Evolutionary conservation across 2,888 invertebrate species (phyloP).

Genomic region (Lampropteryx suffumata): DNA sequence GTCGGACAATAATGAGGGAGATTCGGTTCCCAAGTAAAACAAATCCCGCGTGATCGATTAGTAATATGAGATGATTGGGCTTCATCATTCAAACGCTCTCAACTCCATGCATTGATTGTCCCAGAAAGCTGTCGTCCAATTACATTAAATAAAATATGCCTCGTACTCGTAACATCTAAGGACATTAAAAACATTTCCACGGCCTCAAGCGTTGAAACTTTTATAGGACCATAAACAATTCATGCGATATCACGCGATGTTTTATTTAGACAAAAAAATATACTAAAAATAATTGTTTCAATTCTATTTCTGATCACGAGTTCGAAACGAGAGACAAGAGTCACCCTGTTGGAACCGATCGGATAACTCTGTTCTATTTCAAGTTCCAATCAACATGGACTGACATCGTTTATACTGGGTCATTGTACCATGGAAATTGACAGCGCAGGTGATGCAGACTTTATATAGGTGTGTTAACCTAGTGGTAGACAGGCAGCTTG

Average conservation of each 20-base stretch:
- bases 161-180: constrained; percentile 25
- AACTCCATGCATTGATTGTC: constrained; percentile 14
- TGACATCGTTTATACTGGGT: constrained; percentile 65
- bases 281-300: constrained; percentile 15
- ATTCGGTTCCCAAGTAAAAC: constrained; percentile 68
- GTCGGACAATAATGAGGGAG: constrained; percentile 69
- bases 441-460: constrained; percentile 59
- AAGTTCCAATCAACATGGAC: constrained; percentile 62
- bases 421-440: constrained; percentile 64
- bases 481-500: constrained; percentile 68
- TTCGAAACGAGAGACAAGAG: constrained; percentile 28
- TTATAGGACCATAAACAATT: constrained; percentile 36
- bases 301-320: constrained; percentile 4
- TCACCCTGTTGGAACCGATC: constrained; percentile 51
- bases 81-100: constrained; percentile 45
- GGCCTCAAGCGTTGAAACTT: constrained; percentile 36
- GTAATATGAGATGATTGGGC: constrained; percentile 67
- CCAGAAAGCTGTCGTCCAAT: constrained; percentile 11
- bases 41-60: constrained; percentile 70
- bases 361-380: constrained; percentile 55
- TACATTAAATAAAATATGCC: constrained; percentile 26
- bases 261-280: constrained; percentile 30
- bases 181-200: constrained; percentile 31
- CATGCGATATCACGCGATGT: constrained; percentile 33
- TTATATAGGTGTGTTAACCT: constrained; percentile 58